These are phyloP conservation scores for Solen grandis DNA, from an alignment of 1,140 invertebrate species.

Conservation along the genomic window DNA sequence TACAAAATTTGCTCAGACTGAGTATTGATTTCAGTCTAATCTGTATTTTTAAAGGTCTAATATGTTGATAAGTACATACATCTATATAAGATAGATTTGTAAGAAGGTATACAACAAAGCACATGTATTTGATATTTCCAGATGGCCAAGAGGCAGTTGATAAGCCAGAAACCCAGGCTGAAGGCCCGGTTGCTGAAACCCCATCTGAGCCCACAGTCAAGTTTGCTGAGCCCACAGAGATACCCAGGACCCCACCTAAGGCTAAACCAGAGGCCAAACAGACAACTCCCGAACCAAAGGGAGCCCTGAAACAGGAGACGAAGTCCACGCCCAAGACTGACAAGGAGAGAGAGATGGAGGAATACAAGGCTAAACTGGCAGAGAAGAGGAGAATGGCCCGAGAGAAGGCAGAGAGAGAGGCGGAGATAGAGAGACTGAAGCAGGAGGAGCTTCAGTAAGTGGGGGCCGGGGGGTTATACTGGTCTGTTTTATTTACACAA, in stretches of 20 bases:
- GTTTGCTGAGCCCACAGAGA: not conserved
- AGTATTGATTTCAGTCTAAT: no score
- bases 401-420: slow-evolving; percentile 78
- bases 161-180: not conserved
- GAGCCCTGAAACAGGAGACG: slow-evolving; percentile 2
- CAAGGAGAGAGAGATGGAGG: slow-evolving; percentile 70
- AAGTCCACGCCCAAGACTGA: slow-evolving; percentile 54
- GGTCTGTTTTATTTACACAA: no score
- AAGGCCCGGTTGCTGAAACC: not conserved
- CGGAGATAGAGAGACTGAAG: slow-evolving; percentile 74
- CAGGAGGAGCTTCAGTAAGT: slow-evolving; percentile 71
- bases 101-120: no score
- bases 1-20: no score
- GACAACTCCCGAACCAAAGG: slow-evolving; percentile 28
- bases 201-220: slow-evolving; percentile 1
- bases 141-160: not conserved
- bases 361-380: slow-evolving; percentile 78
- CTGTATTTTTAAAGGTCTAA: no score
- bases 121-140: no score
- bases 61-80: no score
- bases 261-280: slow-evolving; percentile 25
- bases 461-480: not conserved
- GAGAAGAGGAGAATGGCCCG: slow-evolving; percentile 76
- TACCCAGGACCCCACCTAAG: not conserved
- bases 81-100: no score